Evolutionary conservation across 1,140 invertebrate species (phyloP).

Genomic region (Sesamia nonagrioides): DNA sequence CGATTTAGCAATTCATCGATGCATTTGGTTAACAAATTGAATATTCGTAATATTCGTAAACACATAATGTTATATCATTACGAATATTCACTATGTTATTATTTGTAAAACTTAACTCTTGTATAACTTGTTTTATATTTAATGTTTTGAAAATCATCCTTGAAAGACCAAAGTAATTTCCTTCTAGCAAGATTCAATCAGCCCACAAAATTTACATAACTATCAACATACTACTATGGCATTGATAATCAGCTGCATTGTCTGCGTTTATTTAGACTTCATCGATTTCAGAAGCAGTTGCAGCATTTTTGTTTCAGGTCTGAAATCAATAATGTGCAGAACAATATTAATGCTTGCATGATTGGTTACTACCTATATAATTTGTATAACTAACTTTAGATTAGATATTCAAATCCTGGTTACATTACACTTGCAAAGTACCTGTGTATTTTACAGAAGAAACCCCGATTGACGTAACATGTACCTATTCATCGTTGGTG

Average conservation of each 20-base stretch:
- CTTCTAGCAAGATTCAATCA: slow-evolving; percentile 16
- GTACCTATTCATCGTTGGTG: slow-evolving; percentile 12
- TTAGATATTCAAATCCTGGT: slow-evolving; percentile 17
- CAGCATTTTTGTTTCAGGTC: neutral
- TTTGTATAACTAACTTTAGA: neutral
- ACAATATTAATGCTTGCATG: neutral
- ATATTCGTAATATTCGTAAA: too few species aligned
- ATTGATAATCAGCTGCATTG: neutral
- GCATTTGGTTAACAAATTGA: too few species aligned
- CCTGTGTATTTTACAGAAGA: slow-evolving; percentile 27
- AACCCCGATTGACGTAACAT: slow-evolving; percentile 24
- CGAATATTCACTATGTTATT: neutral
- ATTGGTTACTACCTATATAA: neutral
- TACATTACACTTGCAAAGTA: slow-evolving; percentile 7
- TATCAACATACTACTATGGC: neutral
- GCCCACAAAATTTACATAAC: neutral
- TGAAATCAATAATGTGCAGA: neutral
- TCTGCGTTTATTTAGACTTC: too few species aligned
- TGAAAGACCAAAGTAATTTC: slow-evolving; percentile 34
- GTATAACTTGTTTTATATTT: slow-evolving; percentile 20
- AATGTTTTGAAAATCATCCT: slow-evolving; percentile 36
- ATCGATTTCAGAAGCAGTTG: neutral
- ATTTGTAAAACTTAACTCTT: slow-evolving; percentile 5
- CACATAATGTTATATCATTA: slow-evolving; percentile 2
- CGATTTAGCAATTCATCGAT: too few species aligned